Evolutionary conservation across 2,888 invertebrate genomes (phyloP).

Genomic region (Creontiades dilutus): DNA sequence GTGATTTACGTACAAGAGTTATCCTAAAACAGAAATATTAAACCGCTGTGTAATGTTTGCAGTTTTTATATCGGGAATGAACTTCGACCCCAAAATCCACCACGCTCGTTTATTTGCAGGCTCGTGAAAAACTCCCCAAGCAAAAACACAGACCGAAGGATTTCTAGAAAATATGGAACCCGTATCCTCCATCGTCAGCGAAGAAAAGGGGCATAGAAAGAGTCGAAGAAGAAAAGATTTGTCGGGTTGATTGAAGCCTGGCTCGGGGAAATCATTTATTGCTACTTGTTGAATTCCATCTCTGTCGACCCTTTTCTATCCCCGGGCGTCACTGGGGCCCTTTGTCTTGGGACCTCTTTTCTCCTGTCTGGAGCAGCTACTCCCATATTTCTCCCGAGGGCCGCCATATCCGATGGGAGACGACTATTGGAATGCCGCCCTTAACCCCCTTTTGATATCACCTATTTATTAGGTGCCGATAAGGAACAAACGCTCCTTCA

Average conservation of each 20-base stretch:
- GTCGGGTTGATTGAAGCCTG: slow-evolving; percentile 41
- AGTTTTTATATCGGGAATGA: not conserved
- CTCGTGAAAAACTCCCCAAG: not conserved
- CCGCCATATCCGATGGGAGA: slow-evolving; percentile 41
- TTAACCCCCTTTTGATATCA: not conserved
- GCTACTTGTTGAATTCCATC: slow-evolving; percentile 57
- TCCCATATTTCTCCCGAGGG: slow-evolving; percentile 56
- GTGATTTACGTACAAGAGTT: too few species aligned
- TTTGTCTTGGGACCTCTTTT: slow-evolving; percentile 28
- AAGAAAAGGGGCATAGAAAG: not conserved
- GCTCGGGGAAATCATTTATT: slow-evolving; percentile 35
- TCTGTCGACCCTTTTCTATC: slow-evolving; percentile 54
- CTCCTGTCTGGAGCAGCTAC: slow-evolving; percentile 29
- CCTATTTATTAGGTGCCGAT: not conserved
- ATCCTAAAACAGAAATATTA: too few species aligned
- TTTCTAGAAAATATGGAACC: slow-evolving; percentile 27
- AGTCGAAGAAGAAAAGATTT: slow-evolving; percentile 37
- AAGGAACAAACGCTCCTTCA: too few species aligned
- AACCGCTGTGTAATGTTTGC: too few species aligned
- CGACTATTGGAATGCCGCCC: slow-evolving; percentile 48
- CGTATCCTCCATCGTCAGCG: not conserved
- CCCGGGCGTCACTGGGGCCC: slow-evolving; percentile 12
- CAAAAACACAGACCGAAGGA: not conserved
- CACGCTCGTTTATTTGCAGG: not conserved
- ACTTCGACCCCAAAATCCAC: not conserved